Evolutionary conservation across 2,797 vertebrate species (phyloP).

Genomic region (Coilia nasus): DNA sequence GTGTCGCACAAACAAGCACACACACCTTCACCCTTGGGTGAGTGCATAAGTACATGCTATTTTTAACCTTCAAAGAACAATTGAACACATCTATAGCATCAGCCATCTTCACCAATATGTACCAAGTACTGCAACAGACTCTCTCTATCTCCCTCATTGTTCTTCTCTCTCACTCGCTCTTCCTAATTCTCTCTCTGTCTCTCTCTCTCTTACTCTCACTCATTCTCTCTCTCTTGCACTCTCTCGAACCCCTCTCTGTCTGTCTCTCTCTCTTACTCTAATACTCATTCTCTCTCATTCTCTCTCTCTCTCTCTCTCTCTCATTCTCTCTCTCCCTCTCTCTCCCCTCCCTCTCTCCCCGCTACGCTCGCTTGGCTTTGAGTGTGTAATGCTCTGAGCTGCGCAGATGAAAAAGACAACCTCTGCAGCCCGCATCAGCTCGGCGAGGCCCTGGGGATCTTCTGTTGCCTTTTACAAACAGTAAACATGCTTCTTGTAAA

Average conservation of each 20-base stretch:
- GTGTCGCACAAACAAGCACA: neutral
- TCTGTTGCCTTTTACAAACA: slow-evolving; percentile 6
- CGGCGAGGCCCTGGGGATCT: neutral
- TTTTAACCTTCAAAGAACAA: neutral
- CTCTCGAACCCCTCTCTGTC: too few species aligned
- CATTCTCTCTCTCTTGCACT: too few species aligned
- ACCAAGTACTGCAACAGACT: neutral
- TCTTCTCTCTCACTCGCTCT: neutral
- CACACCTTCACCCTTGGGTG: neutral
- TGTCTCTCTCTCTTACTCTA: too few species aligned
- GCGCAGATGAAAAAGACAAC: neutral
- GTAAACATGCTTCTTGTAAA: slow-evolving; percentile 10
- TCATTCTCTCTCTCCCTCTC: neutral
- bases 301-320: too few species aligned
- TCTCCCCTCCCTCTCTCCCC: too few species aligned
- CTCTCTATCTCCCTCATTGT: neutral
- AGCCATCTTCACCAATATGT: neutral
- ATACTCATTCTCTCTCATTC: too few species aligned
- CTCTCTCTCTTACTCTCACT: too few species aligned
- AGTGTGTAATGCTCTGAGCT: neutral
- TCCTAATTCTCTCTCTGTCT: neutral
- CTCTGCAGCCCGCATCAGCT: neutral
- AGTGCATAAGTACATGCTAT: neutral
- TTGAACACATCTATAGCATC: neutral
- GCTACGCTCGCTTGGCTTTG: too few species aligned